Evolutionary conservation across 2,797 vertebrate genomes (phyloP).

Genomic region (Melanotaenia boesemani): DNA sequence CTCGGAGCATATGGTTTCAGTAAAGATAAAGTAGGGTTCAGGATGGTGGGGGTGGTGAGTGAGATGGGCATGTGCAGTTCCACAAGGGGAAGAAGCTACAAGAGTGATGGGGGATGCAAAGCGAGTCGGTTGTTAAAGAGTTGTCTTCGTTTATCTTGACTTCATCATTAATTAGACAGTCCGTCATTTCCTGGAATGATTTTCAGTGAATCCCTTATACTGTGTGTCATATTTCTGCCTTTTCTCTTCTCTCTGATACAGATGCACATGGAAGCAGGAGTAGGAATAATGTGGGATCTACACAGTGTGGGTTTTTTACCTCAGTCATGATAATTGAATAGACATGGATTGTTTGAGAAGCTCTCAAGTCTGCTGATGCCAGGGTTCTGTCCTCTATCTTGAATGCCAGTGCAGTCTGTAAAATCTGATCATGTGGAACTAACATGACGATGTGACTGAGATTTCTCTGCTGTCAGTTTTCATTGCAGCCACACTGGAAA

Average conservation of each 20-base stretch:
- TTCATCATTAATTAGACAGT: background rate
- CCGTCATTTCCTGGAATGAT: constrained; percentile 18
- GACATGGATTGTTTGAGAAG: constrained; percentile 12
- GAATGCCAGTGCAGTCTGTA: background rate
- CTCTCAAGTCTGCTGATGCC: constrained; percentile 7
- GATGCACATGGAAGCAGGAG: background rate
- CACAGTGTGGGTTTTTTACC: background rate
- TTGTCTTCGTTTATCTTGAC: background rate
- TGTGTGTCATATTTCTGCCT: background rate
- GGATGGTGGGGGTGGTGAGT: constrained; percentile 11
- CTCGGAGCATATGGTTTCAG: constrained; percentile 77
- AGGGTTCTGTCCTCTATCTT: background rate
- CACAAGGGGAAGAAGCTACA: constrained; percentile 16
- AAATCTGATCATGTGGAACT: constrained; percentile 23
- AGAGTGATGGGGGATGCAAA: constrained; percentile 23
- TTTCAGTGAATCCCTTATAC: background rate
- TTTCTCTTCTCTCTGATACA: background rate
- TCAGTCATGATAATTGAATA: constrained; percentile 9
- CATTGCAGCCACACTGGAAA: background rate
- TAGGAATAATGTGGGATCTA: background rate
- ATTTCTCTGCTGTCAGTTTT: constrained; percentile 4
- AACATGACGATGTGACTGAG: background rate
- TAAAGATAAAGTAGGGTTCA: constrained; percentile 67
- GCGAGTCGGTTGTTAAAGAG: background rate
- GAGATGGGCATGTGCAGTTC: background rate